phyloP scores from a whole-genome alignment of 1,140 invertebrate species.

The Drosophila simulans region DNA sequence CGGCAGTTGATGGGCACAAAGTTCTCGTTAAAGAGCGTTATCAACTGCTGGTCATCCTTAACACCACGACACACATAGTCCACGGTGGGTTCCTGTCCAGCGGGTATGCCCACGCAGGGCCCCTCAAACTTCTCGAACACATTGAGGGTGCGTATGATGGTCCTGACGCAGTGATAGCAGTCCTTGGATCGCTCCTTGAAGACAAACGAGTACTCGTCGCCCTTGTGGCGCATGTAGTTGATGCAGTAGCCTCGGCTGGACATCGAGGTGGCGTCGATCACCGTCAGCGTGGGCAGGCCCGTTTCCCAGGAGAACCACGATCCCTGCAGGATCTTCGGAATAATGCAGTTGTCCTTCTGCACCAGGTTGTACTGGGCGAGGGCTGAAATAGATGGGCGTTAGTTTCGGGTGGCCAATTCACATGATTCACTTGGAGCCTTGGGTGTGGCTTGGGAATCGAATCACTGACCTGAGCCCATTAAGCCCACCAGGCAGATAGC shows the following conservation, averaged over 20 bases:
- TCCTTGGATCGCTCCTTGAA: constrained; percentile 87
- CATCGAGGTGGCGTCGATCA: constrained; percentile 92
- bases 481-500: constrained; percentile 45
- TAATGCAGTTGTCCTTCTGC: constrained; percentile 85
- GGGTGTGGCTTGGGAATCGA: constrained; percentile 63
- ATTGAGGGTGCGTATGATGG: constrained; percentile 94
- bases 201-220: constrained; percentile 94
- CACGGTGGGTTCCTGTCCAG: constrained; percentile 88
- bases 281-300: constrained; percentile 92
- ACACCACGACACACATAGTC: constrained; percentile 91
- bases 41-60: constrained; percentile 91
- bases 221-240: constrained; percentile 89
- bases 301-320: constrained; percentile 97
- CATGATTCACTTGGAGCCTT: constrained; percentile 69
- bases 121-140: constrained; percentile 94
- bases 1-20: constrained; percentile 96
- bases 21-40: constrained; percentile 95
- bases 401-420: constrained; percentile 9
- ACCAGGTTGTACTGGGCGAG: constrained; percentile 61
- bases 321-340: constrained; percentile 91
- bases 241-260: constrained; percentile 90
- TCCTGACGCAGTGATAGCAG: constrained; percentile 94
- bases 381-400: constrained; percentile 14
- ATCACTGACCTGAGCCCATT: constrained; percentile 48
- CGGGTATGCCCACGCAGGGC: constrained; percentile 89